Percentiles rank a stretch among this genome's conserved stretches.
Conservation (phyloP, 2,113 vertebrate species). For the Thryonomys swinderianus region DNA sequence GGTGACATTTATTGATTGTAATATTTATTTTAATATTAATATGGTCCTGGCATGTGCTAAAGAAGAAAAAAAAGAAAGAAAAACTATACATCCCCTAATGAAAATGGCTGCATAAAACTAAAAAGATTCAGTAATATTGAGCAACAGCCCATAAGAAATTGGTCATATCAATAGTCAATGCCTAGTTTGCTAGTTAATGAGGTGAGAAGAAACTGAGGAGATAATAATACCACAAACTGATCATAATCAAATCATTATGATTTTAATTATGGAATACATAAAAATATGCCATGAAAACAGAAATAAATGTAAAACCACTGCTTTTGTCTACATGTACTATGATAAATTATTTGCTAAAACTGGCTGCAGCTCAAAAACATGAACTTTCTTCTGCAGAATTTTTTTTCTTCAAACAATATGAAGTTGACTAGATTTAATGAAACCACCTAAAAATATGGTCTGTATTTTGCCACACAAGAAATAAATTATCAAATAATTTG, state of each 20-base stretch:
- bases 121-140: constrained; percentile 67
- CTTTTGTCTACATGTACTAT: constrained; percentile 59
- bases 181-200: constrained; percentile 72
- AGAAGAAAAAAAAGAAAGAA: constrained; percentile 3
- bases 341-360: constrained; percentile 55
- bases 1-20: too few relatives aligned
- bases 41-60: constrained; percentile 12
- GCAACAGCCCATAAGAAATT: constrained; percentile 59
- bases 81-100: constrained; percentile 43
- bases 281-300: constrained; percentile 58
- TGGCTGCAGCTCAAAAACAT: constrained; percentile 3
- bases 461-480: constrained; percentile 16
- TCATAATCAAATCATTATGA: constrained; percentile 74
- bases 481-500: not conserved
- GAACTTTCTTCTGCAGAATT: not conserved
- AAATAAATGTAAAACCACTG: constrained; percentile 66
- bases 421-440: not conserved
- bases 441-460: not conserved
- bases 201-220: constrained; percentile 69
- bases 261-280: constrained; percentile 68
- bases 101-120: constrained; percentile 67
- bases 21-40: constrained; percentile 65
- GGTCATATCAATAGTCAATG: constrained; percentile 41
- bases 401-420: not conserved
- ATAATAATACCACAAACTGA: constrained; percentile 77